These are phyloP conservation scores for Meloidogyne exigua DNA, from an alignment of 1,140 invertebrate species.

Conservation along the genomic window DNA sequence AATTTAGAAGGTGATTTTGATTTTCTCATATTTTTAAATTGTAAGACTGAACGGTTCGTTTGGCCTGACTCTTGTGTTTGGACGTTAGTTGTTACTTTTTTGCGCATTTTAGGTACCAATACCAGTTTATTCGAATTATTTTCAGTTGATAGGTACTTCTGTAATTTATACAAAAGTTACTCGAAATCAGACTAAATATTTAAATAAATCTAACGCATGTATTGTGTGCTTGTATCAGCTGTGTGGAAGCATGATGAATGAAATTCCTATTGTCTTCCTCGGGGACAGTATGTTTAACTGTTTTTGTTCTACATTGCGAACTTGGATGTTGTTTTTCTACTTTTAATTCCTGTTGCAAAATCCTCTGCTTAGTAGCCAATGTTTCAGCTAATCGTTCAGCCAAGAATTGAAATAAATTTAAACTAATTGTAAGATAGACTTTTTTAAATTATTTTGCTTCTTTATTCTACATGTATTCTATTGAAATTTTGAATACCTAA, in stretches of 20 bases:
- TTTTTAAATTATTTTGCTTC: too few relatives aligned
- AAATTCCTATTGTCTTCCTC: neutral
- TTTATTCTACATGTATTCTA: neutral
- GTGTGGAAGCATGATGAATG: too few relatives aligned
- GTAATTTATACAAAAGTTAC: too few relatives aligned
- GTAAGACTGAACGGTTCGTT: too few relatives aligned
- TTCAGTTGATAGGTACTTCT: too few relatives aligned
- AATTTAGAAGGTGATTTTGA: neutral
- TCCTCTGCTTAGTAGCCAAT: constrained; percentile 9
- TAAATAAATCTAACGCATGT: neutral
- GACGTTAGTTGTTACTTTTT: too few relatives aligned
- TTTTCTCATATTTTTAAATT: neutral
- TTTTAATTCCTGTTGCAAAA: constrained; percentile 23
- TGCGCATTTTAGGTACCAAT: too few relatives aligned
- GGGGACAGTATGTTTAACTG: neutral
- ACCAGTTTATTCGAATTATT: too few relatives aligned
- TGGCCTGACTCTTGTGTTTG: too few relatives aligned
- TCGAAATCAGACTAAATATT: too few relatives aligned
- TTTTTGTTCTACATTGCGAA: neutral
- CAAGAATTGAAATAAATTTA: neutral
- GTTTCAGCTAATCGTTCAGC: constrained; percentile 20
- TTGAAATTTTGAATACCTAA: neutral
- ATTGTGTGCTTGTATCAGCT: neutral
- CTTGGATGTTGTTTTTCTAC: neutral
- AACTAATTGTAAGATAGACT: too few relatives aligned